phyloP scores from a whole-genome alignment of 2,797 vertebrate genomes.

The Brachymystax lenok region DNA sequence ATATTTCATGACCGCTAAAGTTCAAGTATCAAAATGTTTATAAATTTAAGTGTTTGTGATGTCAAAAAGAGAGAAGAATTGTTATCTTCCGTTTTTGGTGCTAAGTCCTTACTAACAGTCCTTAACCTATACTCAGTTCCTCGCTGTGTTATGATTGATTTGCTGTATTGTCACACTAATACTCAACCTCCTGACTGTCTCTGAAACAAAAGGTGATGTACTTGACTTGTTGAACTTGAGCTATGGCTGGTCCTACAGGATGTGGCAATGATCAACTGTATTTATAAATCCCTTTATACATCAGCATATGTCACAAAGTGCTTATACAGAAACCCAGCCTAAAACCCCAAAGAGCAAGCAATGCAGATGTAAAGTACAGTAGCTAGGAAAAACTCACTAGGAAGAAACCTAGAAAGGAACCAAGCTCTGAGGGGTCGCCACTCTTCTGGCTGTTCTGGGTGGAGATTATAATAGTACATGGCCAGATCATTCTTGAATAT shows the following conservation, averaged over 20 bases:
- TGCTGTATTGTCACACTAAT: background rate
- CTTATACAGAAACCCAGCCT: no score
- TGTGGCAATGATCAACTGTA: no score
- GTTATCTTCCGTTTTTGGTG: background rate
- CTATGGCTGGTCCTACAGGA: background rate
- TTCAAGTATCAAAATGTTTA: background rate
- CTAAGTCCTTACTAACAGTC: background rate
- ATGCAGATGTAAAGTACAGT: no score
- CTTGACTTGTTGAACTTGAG: background rate
- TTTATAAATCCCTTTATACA: no score
- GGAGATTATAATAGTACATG: no score
- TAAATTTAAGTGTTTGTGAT: background rate
- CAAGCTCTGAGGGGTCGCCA: no score
- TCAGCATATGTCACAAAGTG: no score
- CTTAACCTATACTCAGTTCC: background rate
- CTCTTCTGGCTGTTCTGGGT: no score
- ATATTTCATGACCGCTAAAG: background rate
- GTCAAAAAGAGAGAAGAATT: background rate
- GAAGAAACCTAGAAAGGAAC: no score
- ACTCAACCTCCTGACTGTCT: background rate
- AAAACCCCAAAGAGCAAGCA: no score
- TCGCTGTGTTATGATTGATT: background rate
- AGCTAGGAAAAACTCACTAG: no score
- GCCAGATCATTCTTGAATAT: no score
- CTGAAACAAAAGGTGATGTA: background rate